Percentiles rank a stretch among this genome's conserved stretches.
Conservation (phyloP, 2,113 vertebrate genomes). For the Ascaphus truei region DNA sequence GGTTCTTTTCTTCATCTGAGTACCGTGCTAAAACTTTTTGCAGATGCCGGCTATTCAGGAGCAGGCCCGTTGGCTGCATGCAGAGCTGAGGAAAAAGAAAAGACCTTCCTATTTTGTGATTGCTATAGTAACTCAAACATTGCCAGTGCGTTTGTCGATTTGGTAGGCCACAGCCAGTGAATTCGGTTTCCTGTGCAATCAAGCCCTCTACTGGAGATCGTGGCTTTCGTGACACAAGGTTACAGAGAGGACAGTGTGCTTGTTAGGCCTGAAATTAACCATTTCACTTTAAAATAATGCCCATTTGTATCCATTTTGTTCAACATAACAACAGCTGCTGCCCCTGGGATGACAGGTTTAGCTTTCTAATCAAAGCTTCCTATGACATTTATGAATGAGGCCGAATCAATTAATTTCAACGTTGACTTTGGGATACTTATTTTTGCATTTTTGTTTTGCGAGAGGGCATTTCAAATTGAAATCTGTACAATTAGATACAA, state of each 20-base stretch:
- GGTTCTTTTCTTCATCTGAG: slow-evolving; percentile 83
- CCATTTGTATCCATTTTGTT: slow-evolving; percentile 89
- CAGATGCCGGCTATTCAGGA: slow-evolving; percentile 97
- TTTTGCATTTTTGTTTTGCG: slow-evolving; percentile 43
- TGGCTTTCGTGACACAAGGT: slow-evolving; percentile 77
- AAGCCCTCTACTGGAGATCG: slow-evolving; percentile 82
- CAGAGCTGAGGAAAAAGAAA: slow-evolving; percentile 86
- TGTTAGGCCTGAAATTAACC: slow-evolving; percentile 82
- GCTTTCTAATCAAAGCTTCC: slow-evolving; percentile 63
- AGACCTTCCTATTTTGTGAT: slow-evolving; percentile 82
- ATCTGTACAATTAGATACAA: slow-evolving; percentile 49
- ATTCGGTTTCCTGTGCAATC: slow-evolving; percentile 76
- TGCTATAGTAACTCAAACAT: slow-evolving; percentile 96
- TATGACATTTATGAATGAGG: slow-evolving; percentile 78
- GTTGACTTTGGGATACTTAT: slow-evolving; percentile 61
- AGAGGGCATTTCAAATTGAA: slow-evolving; percentile 48
- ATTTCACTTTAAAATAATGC: slow-evolving; percentile 86
- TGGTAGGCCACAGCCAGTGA: slow-evolving; percentile 53
- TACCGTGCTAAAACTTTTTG: slow-evolving; percentile 90
- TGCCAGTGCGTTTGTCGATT: slow-evolving; percentile 74
- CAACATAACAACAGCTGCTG: slow-evolving; percentile 81
- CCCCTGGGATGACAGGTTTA: slow-evolving; percentile 60
- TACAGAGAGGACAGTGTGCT: slow-evolving; percentile 77
- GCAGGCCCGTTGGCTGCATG: slow-evolving; percentile 88
- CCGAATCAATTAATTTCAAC: slow-evolving; percentile 57